Evolutionary conservation across 2,888 invertebrate genomes (phyloP).

Genomic region (Aleiodes alternator): DNA sequence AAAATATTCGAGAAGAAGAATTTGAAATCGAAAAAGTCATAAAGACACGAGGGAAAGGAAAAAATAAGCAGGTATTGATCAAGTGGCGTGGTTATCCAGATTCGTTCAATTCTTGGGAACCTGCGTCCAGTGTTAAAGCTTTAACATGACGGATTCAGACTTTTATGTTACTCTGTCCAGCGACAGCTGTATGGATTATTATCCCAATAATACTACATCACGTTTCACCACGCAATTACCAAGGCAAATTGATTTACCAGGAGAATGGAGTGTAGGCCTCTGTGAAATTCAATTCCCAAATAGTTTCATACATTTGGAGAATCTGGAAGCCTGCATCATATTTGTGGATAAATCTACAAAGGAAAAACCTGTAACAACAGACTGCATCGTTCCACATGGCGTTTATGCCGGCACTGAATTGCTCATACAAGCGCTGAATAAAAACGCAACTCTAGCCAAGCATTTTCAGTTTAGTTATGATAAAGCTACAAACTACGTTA

Average conservation of each 20-base stretch:
- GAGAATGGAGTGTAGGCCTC: background rate
- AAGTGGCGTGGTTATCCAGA: too few species aligned
- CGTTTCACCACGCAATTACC: background rate
- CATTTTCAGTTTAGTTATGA: slow-evolving; percentile 10
- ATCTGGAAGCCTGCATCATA: background rate
- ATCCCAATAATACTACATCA: background rate
- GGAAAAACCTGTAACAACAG: too few species aligned
- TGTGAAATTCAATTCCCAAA: slow-evolving; percentile 2
- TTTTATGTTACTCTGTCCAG: too few species aligned
- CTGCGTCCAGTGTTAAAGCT: too few species aligned
- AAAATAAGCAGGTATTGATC: too few species aligned
- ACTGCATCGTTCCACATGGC: background rate
- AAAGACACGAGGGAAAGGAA: too few species aligned
- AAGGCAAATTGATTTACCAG: background rate
- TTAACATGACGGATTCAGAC: too few species aligned
- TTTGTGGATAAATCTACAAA: too few species aligned
- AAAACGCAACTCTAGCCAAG: background rate
- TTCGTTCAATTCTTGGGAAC: too few species aligned
- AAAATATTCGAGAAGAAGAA: too few species aligned
- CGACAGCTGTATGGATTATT: background rate
- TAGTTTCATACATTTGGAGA: background rate
- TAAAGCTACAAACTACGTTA: background rate
- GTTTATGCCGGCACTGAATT: background rate
- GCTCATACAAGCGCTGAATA: background rate
- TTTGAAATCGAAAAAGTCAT: too few species aligned